Evolutionary conservation across 2,113 vertebrate genomes (phyloP).

Genomic region (Butastur rufipennis): DNA sequence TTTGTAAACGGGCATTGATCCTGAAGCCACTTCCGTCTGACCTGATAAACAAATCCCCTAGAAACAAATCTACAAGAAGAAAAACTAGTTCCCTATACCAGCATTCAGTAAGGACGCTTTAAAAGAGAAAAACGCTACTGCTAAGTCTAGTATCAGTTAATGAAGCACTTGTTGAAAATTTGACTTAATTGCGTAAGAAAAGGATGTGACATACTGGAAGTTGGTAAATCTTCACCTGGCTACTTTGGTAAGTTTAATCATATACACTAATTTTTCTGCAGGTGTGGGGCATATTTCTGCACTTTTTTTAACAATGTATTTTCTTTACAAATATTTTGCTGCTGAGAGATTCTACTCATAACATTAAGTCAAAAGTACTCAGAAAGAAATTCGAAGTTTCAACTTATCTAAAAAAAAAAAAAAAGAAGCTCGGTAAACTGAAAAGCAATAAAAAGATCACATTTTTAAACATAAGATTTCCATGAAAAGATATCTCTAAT

Average conservation of each 20-base stretch:
- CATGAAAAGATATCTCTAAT: background rate
- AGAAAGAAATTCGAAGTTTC: background rate
- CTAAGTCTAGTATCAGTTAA: background rate
- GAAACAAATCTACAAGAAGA: slow-evolving; percentile 44
- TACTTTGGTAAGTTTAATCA: background rate
- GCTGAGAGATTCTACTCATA: background rate
- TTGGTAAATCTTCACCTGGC: background rate
- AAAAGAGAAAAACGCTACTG: background rate
- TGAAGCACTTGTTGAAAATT: background rate
- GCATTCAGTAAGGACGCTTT: background rate
- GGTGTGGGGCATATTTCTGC: background rate
- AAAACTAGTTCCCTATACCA: slow-evolving; percentile 26
- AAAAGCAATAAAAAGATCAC: background rate
- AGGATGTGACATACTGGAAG: background rate
- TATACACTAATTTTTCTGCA: background rate
- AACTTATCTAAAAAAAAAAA: background rate
- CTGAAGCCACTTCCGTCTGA: slow-evolving; percentile 12
- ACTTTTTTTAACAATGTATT: background rate
- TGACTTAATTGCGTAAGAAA: background rate
- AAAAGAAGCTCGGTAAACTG: background rate
- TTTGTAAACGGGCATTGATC: background rate
- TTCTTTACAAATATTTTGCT: background rate
- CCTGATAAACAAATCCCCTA: slow-evolving; percentile 60
- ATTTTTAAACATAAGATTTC: background rate
- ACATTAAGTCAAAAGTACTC: background rate